These are phyloP conservation scores for Chelidonichthys spinosus DNA, from an alignment of 2,797 vertebrate species.

Conservation along the genomic window DNA sequence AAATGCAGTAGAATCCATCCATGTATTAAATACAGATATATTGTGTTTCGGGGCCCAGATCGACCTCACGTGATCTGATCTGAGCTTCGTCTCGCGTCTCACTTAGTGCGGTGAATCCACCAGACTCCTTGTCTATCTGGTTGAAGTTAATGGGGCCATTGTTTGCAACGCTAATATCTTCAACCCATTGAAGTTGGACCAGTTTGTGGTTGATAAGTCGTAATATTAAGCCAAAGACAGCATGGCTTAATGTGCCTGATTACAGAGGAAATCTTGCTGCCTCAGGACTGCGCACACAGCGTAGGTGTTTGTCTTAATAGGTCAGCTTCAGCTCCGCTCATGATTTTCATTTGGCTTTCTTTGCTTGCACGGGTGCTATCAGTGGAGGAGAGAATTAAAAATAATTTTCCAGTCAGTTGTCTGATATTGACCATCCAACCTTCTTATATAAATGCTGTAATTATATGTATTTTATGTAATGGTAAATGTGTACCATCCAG, in stretches of 20 bases:
- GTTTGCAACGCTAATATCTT: neutral
- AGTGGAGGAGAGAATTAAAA: neutral
- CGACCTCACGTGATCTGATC: neutral
- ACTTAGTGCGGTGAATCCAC: neutral
- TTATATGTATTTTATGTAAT: neutral
- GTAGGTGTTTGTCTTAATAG: neutral
- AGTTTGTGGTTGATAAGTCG: neutral
- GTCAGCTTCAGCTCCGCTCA: constrained; percentile 1
- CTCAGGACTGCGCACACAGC: neutral
- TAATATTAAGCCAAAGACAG: neutral
- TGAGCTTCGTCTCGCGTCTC: neutral
- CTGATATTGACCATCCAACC: neutral
- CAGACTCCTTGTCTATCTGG: neutral
- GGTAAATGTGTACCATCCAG: neutral
- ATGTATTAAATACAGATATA: neutral
- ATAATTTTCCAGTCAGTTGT: neutral
- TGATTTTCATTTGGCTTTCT: neutral
- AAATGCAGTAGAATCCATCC: neutral
- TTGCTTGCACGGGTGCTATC: neutral
- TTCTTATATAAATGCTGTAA: too few species aligned
- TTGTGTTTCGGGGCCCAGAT: neutral
- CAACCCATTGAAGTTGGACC: neutral
- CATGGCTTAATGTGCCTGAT: neutral
- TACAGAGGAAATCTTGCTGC: neutral
- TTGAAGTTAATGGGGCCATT: neutral